Evolutionary conservation across 2,113 vertebrate species (phyloP).

Genomic region (Oncorhynchus mykiss): DNA sequence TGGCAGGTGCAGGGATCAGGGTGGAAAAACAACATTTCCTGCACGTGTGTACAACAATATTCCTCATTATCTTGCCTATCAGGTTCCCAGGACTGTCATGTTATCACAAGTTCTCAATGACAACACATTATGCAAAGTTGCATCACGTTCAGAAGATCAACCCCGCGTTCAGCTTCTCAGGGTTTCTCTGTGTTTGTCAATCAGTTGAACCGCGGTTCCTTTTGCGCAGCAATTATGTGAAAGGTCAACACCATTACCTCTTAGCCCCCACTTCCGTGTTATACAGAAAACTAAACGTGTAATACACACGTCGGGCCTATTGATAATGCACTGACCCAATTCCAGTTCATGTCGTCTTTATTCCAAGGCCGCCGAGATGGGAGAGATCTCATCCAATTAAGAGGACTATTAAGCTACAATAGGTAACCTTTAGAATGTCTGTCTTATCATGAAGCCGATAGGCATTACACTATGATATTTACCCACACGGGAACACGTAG

Average conservation of each 20-base stretch:
- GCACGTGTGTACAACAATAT: slow-evolving; percentile 61
- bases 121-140: slow-evolving; percentile 46
- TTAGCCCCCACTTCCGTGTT: background rate
- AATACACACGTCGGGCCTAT: slow-evolving; percentile 1
- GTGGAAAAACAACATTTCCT: slow-evolving; percentile 61
- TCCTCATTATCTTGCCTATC: slow-evolving; percentile 59
- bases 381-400: background rate
- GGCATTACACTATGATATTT: no score
- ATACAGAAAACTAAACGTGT: slow-evolving; percentile 7
- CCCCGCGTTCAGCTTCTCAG: slow-evolving; percentile 9
- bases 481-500: background rate
- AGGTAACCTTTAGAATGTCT: background rate
- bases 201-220: background rate
- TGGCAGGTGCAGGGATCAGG: slow-evolving; percentile 55
- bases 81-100: slow-evolving; percentile 34
- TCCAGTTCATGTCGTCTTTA: background rate
- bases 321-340: slow-evolving; percentile 17
- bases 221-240: slow-evolving; percentile 24
- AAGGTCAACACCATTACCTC: slow-evolving; percentile 23
- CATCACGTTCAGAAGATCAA: slow-evolving; percentile 17
- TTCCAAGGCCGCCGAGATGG: background rate
- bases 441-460: background rate
- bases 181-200: slow-evolving; percentile 16
- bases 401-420: background rate
- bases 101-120: slow-evolving; percentile 29